Base-by-base conservation (phyloP, 2,888 invertebrate species). In the Ceraclea dissimilis region DNA sequence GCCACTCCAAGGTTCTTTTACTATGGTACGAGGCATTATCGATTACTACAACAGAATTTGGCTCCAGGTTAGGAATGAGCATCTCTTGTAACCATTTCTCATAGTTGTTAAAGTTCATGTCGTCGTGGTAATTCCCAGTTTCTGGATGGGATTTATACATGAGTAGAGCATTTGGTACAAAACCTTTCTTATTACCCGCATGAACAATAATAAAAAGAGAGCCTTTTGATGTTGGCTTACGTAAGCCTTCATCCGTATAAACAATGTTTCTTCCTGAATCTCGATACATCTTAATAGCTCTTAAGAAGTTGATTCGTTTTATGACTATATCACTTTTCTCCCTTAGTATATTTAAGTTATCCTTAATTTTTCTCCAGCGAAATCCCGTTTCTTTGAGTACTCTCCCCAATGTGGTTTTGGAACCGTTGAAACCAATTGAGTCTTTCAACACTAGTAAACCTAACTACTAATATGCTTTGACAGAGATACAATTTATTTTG, bases 121-220 rank as follows among this genome's bases (percentile, higher is more conserved):
- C 49, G 17, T 49, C 49, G n/a, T 49, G 49, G 16, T 26, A 49
- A 18, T 47, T 22, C 2, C 49, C 49, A 16, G 49, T 49, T n/a
- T 39, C 43, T 44, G 39, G 52, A 20, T 39, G 43, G 16, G 52
- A 44, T 44, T 44, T 39, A 21, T 44, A 43, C 13, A 52, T 44
- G 10, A 52, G n/a, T n/a, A 55, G 17, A 11, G 56, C 52, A 43
- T 52, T 49, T 4, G 56, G 56, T 17, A 59, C 16, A 60, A 65
- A 66, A 10, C 65, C 64, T 6, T 44, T 49, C 51, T 65, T 62
- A 51, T 34, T 10, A 18, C 63, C 65, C 1, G 64, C 64, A 47
- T 65, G 63, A 11, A 65, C 63, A 33, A 59, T 52, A 18, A 56
- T 49, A 2, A 64, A 1, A 1, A 62, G 52, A 2, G 56, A 50